A percentile compares a stretch with the other conserved stretches of the same genome.
Evolutionary conservation across 2,888 invertebrate species (phyloP).

Genomic region (Choreutis nemorana): DNA sequence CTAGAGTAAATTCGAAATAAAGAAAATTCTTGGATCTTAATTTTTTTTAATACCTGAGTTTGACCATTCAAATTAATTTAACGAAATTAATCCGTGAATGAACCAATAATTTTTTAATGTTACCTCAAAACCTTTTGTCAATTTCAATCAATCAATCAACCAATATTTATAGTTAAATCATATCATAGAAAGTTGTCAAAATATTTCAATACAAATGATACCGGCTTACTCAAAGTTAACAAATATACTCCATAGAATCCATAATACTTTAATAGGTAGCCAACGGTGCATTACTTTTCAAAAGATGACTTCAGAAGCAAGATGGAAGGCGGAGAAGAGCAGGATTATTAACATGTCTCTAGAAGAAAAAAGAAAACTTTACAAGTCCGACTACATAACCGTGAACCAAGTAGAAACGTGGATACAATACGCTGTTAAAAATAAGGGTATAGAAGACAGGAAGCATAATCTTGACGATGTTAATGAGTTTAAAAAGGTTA

Average conservation of each 20-base stretch:
- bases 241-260: no score
- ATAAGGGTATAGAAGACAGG: conserved; percentile 32
- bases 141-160: no score
- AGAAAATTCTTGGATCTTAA: no score
- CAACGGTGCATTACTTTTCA: conserved; percentile 20
- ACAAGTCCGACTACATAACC: conserved; percentile 41
- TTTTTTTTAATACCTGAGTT: no score
- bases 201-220: conserved; percentile 15
- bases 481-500: conserved; percentile 30
- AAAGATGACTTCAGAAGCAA: conserved; percentile 40
- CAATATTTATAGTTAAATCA: no score
- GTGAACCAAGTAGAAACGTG: conserved; percentile 63
- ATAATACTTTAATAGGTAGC: no score
- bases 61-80: no score
- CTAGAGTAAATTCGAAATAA: no score
- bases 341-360: conserved; percentile 56
- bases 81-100: no score
- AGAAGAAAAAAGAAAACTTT: conserved; percentile 61
- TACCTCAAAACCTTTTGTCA: no score
- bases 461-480: conserved; percentile 37
- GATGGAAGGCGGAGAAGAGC: conserved; percentile 60
- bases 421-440: conserved; percentile 50
- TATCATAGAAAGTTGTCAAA: no score
- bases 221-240: conserved; percentile 12
- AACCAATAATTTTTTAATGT: no score